phyloP scores from a whole-genome alignment of 2,113 vertebrate species.

The Megaleporinus macrocephalus region DNA sequence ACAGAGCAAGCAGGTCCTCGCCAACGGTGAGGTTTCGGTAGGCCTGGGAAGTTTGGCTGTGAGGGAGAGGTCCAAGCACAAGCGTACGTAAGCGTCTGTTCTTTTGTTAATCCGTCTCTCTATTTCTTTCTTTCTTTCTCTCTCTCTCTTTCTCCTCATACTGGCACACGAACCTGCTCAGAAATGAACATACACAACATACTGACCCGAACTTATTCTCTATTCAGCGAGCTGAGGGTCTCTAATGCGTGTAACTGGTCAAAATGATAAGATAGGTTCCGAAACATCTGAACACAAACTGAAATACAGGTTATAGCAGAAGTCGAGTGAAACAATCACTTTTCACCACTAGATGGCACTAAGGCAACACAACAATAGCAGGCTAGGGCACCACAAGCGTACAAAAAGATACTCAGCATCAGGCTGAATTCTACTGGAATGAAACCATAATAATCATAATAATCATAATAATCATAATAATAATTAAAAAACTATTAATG shows the following conservation, averaged over 20 bases:
- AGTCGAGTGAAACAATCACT: constrained; percentile 73
- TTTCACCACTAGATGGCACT: constrained; percentile 79
- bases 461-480: constrained; percentile 20
- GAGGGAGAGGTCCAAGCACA: neutral
- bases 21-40: neutral
- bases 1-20: neutral
- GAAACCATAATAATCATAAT: constrained; percentile 60
- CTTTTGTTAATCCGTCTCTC: neutral
- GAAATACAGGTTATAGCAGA: constrained; percentile 57
- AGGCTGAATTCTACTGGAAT: constrained; percentile 68
- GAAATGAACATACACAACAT: constrained; percentile 23
- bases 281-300: constrained; percentile 34
- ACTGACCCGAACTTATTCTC: constrained; percentile 3
- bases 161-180: constrained; percentile 25
- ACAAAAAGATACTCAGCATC: constrained; percentile 70
- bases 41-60: neutral
- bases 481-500: constrained; percentile 41
- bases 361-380: constrained; percentile 79
- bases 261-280: neutral
- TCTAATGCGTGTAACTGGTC: neutral
- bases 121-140: no score
- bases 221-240: neutral
- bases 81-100: neutral
- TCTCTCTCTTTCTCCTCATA: constrained; percentile 1
- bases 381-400: constrained; percentile 74